These are phyloP conservation scores for Chamaetylas fuelleborni DNA, from an alignment of 2,113 vertebrate species.

Conservation along the genomic window DNA sequence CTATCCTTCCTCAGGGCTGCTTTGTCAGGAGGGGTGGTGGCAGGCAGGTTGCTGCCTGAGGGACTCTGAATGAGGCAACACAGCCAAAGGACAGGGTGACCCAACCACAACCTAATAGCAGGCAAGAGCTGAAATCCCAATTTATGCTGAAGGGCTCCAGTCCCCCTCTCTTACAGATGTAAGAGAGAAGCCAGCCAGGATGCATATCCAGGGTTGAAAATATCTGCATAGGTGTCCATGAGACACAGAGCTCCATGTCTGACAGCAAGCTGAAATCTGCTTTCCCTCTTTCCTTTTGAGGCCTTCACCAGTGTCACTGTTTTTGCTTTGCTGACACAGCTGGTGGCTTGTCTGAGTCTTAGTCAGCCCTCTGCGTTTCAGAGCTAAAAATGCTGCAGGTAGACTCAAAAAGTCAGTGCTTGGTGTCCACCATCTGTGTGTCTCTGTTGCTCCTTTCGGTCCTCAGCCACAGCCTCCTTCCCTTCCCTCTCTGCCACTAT, in stretches of 20 bases:
- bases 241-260: neutral
- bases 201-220: neutral
- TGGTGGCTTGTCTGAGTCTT: neutral
- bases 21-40: neutral
- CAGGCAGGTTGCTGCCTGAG: neutral
- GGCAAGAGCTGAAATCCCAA: neutral
- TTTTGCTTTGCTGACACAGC: neutral
- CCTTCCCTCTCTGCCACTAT: neutral
- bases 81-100: neutral
- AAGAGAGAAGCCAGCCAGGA: neutral
- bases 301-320: neutral
- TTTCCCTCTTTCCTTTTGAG: neutral
- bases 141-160: neutral
- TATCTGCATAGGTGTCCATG: neutral
- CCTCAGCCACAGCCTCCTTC: neutral
- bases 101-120: neutral
- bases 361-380: neutral
- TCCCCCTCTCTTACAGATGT: neutral
- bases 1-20: neutral
- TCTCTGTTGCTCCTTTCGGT: neutral
- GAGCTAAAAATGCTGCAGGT: neutral
- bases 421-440: neutral
- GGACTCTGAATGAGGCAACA: accelerated
- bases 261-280: neutral
- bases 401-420: neutral